Evolutionary conservation across 2,113 vertebrate genomes (phyloP), one percentile per base, ranked within the genome.

Genomic region (Piaya cayana): DNA sequence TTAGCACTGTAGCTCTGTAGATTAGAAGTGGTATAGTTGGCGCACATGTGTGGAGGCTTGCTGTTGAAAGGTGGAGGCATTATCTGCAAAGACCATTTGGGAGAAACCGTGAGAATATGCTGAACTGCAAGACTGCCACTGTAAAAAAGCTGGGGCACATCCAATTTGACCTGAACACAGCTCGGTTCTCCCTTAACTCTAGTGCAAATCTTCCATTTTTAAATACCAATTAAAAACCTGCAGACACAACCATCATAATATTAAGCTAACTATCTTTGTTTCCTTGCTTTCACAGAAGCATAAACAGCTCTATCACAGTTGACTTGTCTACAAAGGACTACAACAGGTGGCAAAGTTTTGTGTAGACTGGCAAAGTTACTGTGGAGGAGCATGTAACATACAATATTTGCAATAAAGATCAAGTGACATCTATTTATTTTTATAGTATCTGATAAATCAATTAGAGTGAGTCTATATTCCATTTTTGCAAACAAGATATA

Each of bases 51-150:
- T 19, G 32, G 39, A 12, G 26, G 19, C 26, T 42, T 37, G 8
- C 15, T 67, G 16, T 8, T 29, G 19, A 84, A 39, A 68, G 20
- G 26, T 6, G 49, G 32, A 27, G 23, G 12, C 14, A 14, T 29
- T 11, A 17, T 10, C 34, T 36, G 17, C 52, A 82, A 29, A 47
- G 43, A 52, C 22, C 10, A 0, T 49, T 36, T 37, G 37, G 15
- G 17, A 50, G 6, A 12, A 32, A 5, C 2, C 1, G 13, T 32
- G 27, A 56, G 50, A 26, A 5, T 15, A 22, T 2, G 4, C 20
- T 50, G n/a, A 42, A 23, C 23, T 81, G 19, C 58, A 47, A 42
- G 18, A 7, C 13, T 22, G 23, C 11, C 49, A 4, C 2, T 68
- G 13, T 30, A 43, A 39, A 58, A 71, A 83, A 72, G n/a, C 1